Percentiles rank a stretch among this genome's conserved stretches.
Conservation (phyloP, 2,113 vertebrate species). For the Peromyscus polionotus region DNA sequence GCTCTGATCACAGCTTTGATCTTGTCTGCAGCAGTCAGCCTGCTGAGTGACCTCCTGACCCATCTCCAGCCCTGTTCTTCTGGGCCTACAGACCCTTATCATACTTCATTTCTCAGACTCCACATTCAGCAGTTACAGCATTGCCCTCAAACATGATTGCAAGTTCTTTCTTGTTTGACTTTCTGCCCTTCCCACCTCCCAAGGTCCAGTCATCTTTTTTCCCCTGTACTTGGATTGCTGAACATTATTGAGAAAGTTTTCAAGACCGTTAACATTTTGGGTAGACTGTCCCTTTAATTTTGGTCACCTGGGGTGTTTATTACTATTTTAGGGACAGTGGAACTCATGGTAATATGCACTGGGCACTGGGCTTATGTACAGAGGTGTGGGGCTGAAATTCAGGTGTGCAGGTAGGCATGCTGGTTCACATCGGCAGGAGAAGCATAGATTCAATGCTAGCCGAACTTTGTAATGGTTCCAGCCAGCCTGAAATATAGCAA, state of each 20-base stretch:
- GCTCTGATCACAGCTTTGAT: constrained; percentile 72
- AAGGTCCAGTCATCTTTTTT: background rate
- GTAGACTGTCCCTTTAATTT: background rate
- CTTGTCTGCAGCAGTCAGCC: constrained; percentile 59
- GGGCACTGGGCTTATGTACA: background rate
- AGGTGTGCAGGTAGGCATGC: background rate
- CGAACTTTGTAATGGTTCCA: background rate
- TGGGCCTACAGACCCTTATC: constrained; percentile 29
- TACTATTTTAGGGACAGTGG: background rate
- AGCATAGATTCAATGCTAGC: background rate
- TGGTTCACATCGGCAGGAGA: background rate
- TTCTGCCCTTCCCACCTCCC: background rate
- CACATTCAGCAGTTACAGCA: background rate
- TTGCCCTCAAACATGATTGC: background rate
- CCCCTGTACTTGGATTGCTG: background rate
- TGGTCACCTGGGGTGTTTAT: background rate
- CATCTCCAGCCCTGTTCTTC: constrained; percentile 37
- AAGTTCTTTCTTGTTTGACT: constrained; percentile 28
- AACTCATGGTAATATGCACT: background rate
- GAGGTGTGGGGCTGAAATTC: background rate
- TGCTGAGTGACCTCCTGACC: constrained; percentile 68
- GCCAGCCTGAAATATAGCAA: background rate
- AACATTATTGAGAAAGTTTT: constrained; percentile 25
- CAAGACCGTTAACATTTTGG: constrained; percentile 4
- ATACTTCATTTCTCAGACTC: constrained; percentile 40